Evolutionary conservation across 2,113 vertebrate species (phyloP).

Genomic region (Pluvialis apricaria): DNA sequence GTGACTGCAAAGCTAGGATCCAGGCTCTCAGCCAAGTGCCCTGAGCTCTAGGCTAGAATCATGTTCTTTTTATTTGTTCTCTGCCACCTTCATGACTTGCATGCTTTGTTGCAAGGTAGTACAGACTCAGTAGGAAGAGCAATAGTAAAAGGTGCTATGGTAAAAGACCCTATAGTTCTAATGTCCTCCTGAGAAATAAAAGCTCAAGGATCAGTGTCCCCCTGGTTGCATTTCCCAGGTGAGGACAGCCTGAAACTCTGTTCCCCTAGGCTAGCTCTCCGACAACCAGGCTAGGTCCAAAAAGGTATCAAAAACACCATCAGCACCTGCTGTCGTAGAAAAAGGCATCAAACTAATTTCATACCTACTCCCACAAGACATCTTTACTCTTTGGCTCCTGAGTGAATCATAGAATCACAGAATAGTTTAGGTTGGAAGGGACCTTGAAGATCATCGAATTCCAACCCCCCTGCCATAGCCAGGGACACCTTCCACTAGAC

Average conservation of each 20-base stretch:
- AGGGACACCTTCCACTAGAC: too few species aligned
- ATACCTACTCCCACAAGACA: neutral
- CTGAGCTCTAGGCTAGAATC: neutral
- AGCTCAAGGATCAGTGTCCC: neutral
- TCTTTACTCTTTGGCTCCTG: neutral
- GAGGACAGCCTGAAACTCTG: neutral
- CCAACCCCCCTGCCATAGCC: too few species aligned
- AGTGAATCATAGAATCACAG: neutral
- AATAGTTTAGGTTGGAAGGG: too few species aligned
- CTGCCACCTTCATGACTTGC: neutral
- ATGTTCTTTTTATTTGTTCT: neutral
- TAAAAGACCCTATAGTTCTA: neutral
- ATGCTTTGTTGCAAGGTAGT: neutral
- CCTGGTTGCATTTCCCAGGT: neutral
- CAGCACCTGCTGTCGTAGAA: neutral
- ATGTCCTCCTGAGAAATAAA: rapidly evolving
- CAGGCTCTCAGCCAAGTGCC: neutral
- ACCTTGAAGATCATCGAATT: neutral
- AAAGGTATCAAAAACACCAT: neutral
- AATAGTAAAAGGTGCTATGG: neutral
- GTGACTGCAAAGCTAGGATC: neutral
- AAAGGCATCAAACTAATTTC: neutral
- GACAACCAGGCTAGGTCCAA: neutral
- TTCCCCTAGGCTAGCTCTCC: neutral
- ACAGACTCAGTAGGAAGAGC: neutral